These are phyloP conservation scores for Noturus placidus DNA, from an alignment of 2,113 vertebrate species.

Conservation along the genomic window DNA sequence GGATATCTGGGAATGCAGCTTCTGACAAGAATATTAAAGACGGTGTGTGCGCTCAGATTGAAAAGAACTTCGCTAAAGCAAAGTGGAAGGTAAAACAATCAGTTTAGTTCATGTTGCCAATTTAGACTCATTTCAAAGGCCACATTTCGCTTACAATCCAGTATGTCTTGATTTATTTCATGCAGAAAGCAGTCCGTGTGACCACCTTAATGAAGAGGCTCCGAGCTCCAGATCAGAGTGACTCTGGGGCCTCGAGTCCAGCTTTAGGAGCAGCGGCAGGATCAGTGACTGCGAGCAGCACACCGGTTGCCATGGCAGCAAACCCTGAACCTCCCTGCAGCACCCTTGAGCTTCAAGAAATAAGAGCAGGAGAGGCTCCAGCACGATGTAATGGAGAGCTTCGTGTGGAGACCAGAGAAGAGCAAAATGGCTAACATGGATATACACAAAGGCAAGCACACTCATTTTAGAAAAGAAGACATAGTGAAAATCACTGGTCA, in stretches of 20 bases:
- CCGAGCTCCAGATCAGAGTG: constrained; percentile 84
- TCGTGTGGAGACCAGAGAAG: constrained; percentile 67
- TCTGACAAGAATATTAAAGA: constrained; percentile 99
- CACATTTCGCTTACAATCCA: neutral
- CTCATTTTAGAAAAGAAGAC: constrained; percentile 31
- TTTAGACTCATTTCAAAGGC: neutral
- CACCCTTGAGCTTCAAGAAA: constrained; percentile 60
- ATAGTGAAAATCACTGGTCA: constrained; percentile 24
- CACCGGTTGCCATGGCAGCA: constrained; percentile 58
- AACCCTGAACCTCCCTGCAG: constrained; percentile 45
- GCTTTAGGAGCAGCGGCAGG: constrained; percentile 63
- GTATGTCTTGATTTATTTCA: constrained; percentile 22
- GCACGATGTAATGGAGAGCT: constrained; percentile 77
- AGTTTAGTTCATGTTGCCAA: neutral
- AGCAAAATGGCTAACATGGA: constrained; percentile 70
- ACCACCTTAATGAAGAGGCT: constrained; percentile 97
- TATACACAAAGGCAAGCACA: constrained; percentile 9
- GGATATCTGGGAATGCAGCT: constrained; percentile 97
- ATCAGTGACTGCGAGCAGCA: constrained; percentile 50
- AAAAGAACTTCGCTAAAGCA: constrained; percentile 97
- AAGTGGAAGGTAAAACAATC: constrained; percentile 91
- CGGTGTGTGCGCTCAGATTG: constrained; percentile 94
- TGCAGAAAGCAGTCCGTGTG: constrained; percentile 93
- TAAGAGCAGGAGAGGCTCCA: constrained; percentile 61
- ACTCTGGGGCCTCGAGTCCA: constrained; percentile 64